Conservation (phyloP, 2,113 vertebrate genomes). For the Diphyllodes magnificus region DNA sequence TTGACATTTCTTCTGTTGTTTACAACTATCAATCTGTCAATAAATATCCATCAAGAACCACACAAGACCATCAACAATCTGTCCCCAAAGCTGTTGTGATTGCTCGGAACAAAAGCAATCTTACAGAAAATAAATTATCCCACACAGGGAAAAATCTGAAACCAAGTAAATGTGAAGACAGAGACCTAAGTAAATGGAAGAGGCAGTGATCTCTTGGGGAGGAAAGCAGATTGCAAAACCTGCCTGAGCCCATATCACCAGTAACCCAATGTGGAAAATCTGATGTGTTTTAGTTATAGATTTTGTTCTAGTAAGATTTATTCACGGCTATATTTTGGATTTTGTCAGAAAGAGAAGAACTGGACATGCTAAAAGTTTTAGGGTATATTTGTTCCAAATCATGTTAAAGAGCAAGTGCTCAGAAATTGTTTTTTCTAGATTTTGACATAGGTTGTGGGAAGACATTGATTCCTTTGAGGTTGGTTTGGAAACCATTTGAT, state of each 20-base stretch:
- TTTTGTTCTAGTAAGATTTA: neutral
- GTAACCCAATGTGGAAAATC: neutral
- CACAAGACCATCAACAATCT: slow-evolving; percentile 13
- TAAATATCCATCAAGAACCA: neutral
- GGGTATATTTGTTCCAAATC: neutral
- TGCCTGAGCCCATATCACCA: neutral
- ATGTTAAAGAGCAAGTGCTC: neutral
- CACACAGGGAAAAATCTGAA: neutral
- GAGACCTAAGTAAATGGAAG: neutral
- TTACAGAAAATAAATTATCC: neutral
- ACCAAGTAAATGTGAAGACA: neutral
- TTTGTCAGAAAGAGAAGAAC: neutral
- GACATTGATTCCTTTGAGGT: neutral
- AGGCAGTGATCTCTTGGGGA: neutral
- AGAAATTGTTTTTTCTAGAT: neutral
- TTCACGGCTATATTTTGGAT: neutral
- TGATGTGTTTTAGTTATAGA: neutral
- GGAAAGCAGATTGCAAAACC: neutral
- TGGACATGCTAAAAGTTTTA: neutral
- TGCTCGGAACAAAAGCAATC: neutral
- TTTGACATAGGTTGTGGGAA: neutral
- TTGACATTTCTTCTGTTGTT: slow-evolving; percentile 10
- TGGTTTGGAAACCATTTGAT: neutral
- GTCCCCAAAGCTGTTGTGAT: slow-evolving; percentile 5
- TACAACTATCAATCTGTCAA: slow-evolving; percentile 19